Percentiles rank a stretch among this genome's conserved stretches.
phyloP scores from a whole-genome alignment of 2,797 vertebrate species.

The Myotis daubentonii region DNA sequence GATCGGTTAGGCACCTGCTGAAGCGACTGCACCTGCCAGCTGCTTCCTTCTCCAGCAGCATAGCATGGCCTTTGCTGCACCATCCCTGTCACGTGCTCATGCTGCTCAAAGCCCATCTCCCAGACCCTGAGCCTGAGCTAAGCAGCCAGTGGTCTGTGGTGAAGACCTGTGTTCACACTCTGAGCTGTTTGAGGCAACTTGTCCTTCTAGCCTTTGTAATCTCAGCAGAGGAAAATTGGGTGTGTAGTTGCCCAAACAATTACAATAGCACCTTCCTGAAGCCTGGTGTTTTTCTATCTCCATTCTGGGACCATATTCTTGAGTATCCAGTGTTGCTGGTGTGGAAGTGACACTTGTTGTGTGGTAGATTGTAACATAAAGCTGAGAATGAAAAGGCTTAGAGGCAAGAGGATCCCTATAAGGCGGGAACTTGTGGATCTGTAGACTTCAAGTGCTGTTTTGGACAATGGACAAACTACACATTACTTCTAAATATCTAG shows the following conservation, averaged over 20 bases:
- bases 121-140: not conserved
- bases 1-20: not conserved
- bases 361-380: not conserved
- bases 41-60: not conserved
- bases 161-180: not conserved
- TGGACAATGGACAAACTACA: not conserved
- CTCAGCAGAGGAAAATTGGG: not conserved
- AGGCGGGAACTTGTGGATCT: not conserved
- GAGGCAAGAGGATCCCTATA: not conserved
- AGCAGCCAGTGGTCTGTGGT: not conserved
- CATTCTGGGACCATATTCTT: not conserved
- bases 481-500: not conserved
- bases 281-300: not conserved
- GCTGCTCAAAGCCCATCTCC: not conserved
- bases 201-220: no score
- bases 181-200: not conserved
- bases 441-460: not conserved
- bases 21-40: not conserved
- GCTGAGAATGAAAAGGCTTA: not conserved
- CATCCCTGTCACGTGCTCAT: fast-evolving
- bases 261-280: not conserved
- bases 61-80: not conserved
- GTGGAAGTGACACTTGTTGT: not conserved
- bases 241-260: not conserved
- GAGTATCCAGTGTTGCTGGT: not conserved